A percentile compares a stretch with the other conserved stretches of the same genome.
These are phyloP conservation scores for Tromatobia lineatoria DNA, from an alignment of 2,888 invertebrate species.

Conservation along the genomic window DNA sequence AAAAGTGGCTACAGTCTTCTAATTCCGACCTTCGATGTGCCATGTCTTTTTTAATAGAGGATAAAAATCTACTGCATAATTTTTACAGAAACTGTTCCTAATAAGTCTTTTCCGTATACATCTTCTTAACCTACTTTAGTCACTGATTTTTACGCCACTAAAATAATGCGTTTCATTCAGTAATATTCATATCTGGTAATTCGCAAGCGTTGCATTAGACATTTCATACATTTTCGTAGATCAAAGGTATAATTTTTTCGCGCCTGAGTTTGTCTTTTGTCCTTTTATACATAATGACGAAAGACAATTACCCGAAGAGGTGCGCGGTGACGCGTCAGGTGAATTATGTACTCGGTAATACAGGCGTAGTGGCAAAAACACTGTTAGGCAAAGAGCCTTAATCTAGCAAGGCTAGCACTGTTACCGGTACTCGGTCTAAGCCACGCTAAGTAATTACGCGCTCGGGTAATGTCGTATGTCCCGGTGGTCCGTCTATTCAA, in stretches of 20 bases:
- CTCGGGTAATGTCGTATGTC: constrained; percentile 37
- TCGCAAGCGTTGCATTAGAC: not conserved
- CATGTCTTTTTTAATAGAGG: too few relatives aligned
- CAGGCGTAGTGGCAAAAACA: not conserved
- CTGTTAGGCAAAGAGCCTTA: constrained; percentile 31
- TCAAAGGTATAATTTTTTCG: not conserved
- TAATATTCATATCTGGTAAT: not conserved
- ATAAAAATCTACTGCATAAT: too few relatives aligned
- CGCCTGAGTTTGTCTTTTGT: not conserved
- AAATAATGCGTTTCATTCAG: not conserved
- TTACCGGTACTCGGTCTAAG: constrained; percentile 35
- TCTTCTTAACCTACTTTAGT: too few relatives aligned
- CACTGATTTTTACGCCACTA: too few relatives aligned
- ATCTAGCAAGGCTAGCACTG: constrained; percentile 30
- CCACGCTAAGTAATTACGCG: constrained; percentile 55
- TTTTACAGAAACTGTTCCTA: too few relatives aligned
- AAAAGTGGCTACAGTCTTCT: too few relatives aligned
- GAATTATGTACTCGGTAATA: constrained; percentile 32
- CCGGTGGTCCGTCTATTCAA: constrained; percentile 41
- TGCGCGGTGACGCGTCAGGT: not conserved
- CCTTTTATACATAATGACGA: constrained; percentile 1
- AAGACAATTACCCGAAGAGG: constrained; percentile 34
- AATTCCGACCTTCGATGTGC: too few relatives aligned
- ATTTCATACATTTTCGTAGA: not conserved
- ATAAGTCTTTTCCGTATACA: too few relatives aligned